Evolutionary conservation across 2,113 vertebrate genomes (phyloP), one percentile per base, ranked within the genome.

Genomic region (Megaleporinus macrocephalus): DNA sequence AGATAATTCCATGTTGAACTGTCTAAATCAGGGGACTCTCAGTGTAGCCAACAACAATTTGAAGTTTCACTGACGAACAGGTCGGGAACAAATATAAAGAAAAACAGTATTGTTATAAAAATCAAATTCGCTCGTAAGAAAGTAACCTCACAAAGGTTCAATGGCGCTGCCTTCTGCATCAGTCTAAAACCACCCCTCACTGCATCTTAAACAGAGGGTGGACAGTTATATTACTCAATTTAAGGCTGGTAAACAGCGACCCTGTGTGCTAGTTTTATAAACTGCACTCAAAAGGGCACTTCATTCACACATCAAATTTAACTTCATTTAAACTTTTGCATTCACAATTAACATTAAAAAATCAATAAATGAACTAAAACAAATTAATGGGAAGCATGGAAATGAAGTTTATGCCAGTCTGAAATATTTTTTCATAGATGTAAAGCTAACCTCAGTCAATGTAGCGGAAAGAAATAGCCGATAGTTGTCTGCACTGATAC

Each of bases 211-310:
- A 20, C 22, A 57, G 30, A 57, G 55, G 47, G 68, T 26, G 47
- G 69, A 29, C 18, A 24, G 16, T 1, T 68, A 1, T 3, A 7
- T 15, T 30, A 6, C 26, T 1, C 62, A 4, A 0, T n/a, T 12
- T n/a, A n/a, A 24, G 18, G 11, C 73, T 88, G 55, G 85, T 87
- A 24, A 74, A 87, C 44, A 86, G 86, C 85, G 88, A 89, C 89
- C 72, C 87, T 73, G 5, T 73, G 88, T 33, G 77, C 29, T n/a
- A 12, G 4, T 57, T 53, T 9, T 2, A n/a, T 44, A 55, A 79
- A 79, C 74, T 76, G 13, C 74, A 76, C 22, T 41, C 7, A 16
- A 16, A 51, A 44, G 4, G 1, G 7, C 49, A 16, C 1, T 1
- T 15, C 1, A 11, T 18, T 3, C 30, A 26, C 9, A 44, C 11